Evolutionary conservation across 2,797 vertebrate species (phyloP).

Genomic region (Thripadectes ignobilis): DNA sequence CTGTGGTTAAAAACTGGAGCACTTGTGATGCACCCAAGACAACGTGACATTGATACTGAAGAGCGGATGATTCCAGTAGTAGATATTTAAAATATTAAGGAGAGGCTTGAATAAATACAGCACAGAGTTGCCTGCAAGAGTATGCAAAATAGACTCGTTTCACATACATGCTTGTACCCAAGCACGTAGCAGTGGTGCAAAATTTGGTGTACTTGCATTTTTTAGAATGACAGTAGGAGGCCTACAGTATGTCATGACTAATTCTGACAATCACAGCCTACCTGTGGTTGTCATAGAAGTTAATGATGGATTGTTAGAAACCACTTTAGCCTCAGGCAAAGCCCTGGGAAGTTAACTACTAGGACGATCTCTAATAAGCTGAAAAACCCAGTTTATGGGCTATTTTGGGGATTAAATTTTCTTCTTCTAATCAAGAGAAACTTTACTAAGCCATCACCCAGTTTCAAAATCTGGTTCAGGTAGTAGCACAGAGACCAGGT

Average conservation of each 20-base stretch:
- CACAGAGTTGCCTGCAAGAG: background rate
- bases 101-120: background rate
- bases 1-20: background rate
- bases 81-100: background rate
- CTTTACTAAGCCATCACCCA: background rate
- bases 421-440: slow-evolving; percentile 51
- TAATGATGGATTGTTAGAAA: slow-evolving; percentile 65
- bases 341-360: slow-evolving; percentile 60
- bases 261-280: slow-evolving; percentile 51
- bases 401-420: slow-evolving; percentile 61
- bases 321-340: slow-evolving; percentile 55
- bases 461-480: slow-evolving; percentile 34
- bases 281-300: slow-evolving; percentile 45
- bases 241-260: slow-evolving; percentile 36
- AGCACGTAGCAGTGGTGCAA: background rate
- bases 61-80: background rate
- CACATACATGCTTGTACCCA: background rate
- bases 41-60: background rate
- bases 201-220: background rate
- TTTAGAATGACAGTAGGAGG: slow-evolving; percentile 57
- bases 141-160: background rate
- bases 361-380: slow-evolving; percentile 53
- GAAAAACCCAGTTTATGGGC: slow-evolving; percentile 1
- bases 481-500: background rate
- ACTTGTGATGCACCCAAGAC: background rate